phyloP scores from a whole-genome alignment of 1,140 invertebrate genomes.

The Megathymus violae region DNA sequence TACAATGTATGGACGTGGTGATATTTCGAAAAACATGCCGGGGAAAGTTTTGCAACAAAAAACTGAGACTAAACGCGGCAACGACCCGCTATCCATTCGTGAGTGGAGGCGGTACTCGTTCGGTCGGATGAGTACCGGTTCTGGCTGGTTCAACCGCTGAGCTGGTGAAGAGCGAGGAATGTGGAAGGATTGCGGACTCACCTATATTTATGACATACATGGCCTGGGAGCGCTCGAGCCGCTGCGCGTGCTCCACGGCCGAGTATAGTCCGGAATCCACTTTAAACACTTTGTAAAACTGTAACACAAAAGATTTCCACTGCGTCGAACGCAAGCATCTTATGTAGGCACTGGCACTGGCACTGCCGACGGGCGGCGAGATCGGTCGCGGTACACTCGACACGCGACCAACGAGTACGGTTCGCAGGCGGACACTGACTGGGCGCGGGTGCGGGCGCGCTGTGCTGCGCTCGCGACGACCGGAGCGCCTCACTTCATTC shows the following conservation, averaged over 20 bases:
- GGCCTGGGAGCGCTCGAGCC: slow-evolving; percentile 80
- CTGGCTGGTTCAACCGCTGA: slow-evolving; percentile 70
- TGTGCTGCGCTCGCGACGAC: slow-evolving; percentile 34
- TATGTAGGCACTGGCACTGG: slow-evolving; percentile 66
- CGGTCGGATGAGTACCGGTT: slow-evolving; percentile 62
- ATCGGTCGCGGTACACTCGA: slow-evolving; percentile 37
- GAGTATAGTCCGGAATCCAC: slow-evolving; percentile 80
- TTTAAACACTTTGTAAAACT: slow-evolving; percentile 68
- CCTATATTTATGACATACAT: slow-evolving; percentile 83
- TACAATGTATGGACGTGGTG: slow-evolving; percentile 17
- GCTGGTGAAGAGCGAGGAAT: slow-evolving; percentile 54
- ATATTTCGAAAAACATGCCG: slow-evolving; percentile 34
- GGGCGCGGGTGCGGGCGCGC: slow-evolving; percentile 39
- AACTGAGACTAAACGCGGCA: slow-evolving; percentile 44
- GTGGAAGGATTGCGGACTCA: slow-evolving; percentile 74
- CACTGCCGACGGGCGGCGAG: slow-evolving; percentile 53
- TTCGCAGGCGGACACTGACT: slow-evolving; percentile 59
- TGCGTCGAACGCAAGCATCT: slow-evolving; percentile 69
- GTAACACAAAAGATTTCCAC: slow-evolving; percentile 69
- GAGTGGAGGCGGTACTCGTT: slow-evolving; percentile 45
- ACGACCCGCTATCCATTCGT: slow-evolving; percentile 37
- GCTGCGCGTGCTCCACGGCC: slow-evolving; percentile 77
- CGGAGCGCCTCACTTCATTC: slow-evolving; percentile 38
- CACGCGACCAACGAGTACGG: slow-evolving; percentile 51
- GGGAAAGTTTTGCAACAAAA: slow-evolving; percentile 62